These are phyloP conservation scores for Eugnorisma glareosa DNA, from an alignment of 2,888 invertebrate genomes.

Conservation along the genomic window DNA sequence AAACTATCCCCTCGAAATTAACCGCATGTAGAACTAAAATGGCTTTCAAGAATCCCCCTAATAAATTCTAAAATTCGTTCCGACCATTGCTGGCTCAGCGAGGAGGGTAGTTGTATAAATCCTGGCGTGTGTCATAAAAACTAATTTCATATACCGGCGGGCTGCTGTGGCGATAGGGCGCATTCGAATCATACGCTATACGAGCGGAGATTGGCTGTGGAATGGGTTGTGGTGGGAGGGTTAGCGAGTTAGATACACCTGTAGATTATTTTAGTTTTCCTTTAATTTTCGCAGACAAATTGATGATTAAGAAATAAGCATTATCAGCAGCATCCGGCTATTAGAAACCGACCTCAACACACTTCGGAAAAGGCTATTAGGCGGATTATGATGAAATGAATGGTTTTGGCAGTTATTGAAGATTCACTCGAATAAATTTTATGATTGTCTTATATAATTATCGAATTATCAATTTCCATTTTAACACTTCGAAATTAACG, in stretches of 20 bases:
- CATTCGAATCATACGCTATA: constrained; percentile 53
- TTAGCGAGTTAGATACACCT: constrained; percentile 10
- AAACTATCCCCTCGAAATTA: constrained; percentile 43
- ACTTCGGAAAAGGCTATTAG: background rate
- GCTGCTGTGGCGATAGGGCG: constrained; percentile 43
- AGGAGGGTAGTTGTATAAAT: constrained; percentile 63
- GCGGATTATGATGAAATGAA: background rate
- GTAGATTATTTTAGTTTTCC: background rate
- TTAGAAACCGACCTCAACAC: background rate
- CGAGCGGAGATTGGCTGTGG: constrained; percentile 32
- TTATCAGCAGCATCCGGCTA: background rate
- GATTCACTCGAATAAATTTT: background rate
- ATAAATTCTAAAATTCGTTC: constrained; percentile 62
- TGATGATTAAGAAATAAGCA: background rate
- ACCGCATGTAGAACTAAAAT: constrained; percentile 55
- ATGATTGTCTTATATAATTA: background rate
- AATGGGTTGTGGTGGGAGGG: background rate
- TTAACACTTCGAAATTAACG: background rate
- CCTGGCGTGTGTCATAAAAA: constrained; percentile 61
- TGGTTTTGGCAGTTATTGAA: background rate
- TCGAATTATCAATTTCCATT: background rate
- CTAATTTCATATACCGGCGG: constrained; percentile 66
- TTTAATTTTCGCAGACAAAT: background rate
- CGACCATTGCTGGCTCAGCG: constrained; percentile 48
- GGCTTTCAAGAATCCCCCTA: constrained; percentile 51